These are phyloP conservation scores for Idaea straminata DNA, from an alignment of 2,888 invertebrate species.

Conservation along the genomic window DNA sequence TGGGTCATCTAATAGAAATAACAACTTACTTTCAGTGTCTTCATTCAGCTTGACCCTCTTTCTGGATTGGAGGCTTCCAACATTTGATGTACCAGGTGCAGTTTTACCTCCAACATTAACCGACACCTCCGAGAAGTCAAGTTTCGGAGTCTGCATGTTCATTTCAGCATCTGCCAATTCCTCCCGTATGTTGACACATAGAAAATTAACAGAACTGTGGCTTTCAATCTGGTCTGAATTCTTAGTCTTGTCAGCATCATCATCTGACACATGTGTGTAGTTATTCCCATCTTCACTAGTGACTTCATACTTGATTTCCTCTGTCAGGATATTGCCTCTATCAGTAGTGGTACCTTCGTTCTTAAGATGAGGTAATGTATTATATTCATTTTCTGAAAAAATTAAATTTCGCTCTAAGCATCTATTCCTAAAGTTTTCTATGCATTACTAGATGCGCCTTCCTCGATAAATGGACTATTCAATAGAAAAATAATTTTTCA, in stretches of 20 bases:
- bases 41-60: neutral
- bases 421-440: too few relatives aligned
- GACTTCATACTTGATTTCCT: neutral
- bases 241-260: too few relatives aligned
- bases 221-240: neutral
- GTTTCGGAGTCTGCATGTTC: neutral
- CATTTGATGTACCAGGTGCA: neutral
- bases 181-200: neutral
- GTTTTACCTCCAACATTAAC: neutral
- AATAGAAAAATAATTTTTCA: too few relatives aligned
- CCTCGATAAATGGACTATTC: too few relatives aligned
- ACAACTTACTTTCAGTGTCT: neutral
- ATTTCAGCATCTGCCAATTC: neutral
- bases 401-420: neutral
- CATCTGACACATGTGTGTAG: neutral
- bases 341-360: neutral
- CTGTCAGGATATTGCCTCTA: neutral
- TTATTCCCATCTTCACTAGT: neutral
- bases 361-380: neutral
- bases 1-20: too few relatives aligned
- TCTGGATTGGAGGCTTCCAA: neutral
- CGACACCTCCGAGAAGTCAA: neutral
- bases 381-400: neutral
- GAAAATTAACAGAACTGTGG: neutral
- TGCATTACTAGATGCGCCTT: too few relatives aligned